Evolutionary conservation across 2,113 vertebrate species (phyloP).

Genomic region (Halichoerus grypus): DNA sequence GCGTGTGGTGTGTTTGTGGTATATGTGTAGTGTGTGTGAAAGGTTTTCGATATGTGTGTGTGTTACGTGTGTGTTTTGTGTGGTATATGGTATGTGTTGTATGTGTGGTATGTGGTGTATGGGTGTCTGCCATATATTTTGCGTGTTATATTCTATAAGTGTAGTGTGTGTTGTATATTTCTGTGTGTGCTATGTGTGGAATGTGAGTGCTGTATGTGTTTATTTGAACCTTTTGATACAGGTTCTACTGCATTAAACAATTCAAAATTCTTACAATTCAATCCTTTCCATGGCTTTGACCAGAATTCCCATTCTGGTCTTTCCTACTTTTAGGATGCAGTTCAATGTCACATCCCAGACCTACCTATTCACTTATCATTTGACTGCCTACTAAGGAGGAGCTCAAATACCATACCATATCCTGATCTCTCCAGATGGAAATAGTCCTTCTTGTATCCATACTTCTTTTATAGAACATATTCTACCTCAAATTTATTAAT

Average conservation of each 20-base stretch:
- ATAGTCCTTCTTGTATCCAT: background rate
- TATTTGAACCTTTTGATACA: background rate
- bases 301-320: background rate
- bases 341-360: background rate
- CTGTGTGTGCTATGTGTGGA: background rate
- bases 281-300: background rate
- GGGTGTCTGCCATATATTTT: background rate
- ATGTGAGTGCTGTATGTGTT: background rate
- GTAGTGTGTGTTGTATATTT: background rate
- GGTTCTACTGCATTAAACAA: background rate
- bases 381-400: background rate
- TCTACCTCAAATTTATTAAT: background rate
- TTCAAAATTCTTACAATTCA: background rate
- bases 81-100: background rate
- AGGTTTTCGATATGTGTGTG: background rate
- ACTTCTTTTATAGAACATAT: background rate
- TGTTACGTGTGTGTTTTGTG: background rate
- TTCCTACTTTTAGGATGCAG: background rate
- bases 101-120: background rate
- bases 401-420: background rate
- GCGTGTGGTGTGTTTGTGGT: background rate
- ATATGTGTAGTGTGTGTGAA: background rate
- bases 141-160: background rate
- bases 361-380: background rate
- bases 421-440: background rate